These are phyloP conservation scores for Zingel zingel DNA, from an alignment of 2,113 vertebrate genomes.

Conservation along the genomic window DNA sequence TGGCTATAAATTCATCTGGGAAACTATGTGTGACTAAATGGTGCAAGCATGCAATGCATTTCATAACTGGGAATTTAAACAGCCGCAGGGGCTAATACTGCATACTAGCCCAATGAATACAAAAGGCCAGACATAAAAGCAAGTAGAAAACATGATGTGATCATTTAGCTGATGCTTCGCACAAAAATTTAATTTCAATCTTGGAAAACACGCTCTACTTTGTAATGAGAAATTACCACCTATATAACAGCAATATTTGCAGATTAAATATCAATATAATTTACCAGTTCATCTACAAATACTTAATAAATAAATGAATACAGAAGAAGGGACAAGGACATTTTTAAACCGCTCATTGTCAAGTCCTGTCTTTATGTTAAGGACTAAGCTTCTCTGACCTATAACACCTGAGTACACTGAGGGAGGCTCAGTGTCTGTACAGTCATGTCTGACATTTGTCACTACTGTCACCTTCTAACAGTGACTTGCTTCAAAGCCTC, in stretches of 20 bases:
- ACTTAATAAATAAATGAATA: constrained; percentile 5
- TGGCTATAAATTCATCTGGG: constrained; percentile 61
- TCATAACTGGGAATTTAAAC: constrained; percentile 56
- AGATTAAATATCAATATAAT: neutral
- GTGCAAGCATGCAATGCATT: constrained; percentile 63
- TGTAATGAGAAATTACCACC: neutral
- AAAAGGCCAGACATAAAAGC: constrained; percentile 46
- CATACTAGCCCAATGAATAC: constrained; percentile 4
- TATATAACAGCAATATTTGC: neutral
- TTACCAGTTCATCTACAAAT: neutral
- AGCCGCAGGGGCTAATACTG: constrained; percentile 37
- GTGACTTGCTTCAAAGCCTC: constrained; percentile 7
- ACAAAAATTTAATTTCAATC: neutral
- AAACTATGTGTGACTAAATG: constrained; percentile 62
- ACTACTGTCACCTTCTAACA: constrained; percentile 3
- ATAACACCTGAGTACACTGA: neutral
- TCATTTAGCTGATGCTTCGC: neutral
- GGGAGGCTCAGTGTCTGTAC: constrained; percentile 4
- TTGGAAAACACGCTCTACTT: neutral
- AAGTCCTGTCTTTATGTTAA: neutral
- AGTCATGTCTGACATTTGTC: constrained; percentile 22
- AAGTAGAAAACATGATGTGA: constrained; percentile 15
- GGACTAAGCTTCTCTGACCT: neutral
- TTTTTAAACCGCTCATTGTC: neutral
- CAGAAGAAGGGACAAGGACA: neutral